phyloP scores from a whole-genome alignment of 2,888 invertebrate species.

The Cantharis nigra region DNA sequence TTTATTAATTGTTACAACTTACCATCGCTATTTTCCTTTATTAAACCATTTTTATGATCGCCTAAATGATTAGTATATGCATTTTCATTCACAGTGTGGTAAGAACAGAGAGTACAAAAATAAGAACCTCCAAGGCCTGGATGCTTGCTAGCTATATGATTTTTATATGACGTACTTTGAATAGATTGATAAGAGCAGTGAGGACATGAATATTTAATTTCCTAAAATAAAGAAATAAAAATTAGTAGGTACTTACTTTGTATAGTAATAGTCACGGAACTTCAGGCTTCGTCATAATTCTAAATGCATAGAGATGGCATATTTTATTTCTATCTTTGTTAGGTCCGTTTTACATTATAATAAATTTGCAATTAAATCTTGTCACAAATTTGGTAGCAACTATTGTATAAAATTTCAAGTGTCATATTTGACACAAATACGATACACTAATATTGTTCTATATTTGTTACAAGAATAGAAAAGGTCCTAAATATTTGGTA shows the following conservation, averaged over 20 bases:
- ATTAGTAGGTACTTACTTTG: neutral
- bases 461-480: too few species aligned
- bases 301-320: too few species aligned
- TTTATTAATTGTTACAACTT: neutral
- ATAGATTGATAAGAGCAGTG: constrained; percentile 72
- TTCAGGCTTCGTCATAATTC: too few species aligned
- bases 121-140: constrained; percentile 59
- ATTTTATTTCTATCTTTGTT: too few species aligned
- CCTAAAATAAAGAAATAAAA: constrained; percentile 37
- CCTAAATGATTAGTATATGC: constrained; percentile 60
- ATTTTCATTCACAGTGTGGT: constrained; percentile 63
- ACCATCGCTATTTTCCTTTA: constrained; percentile 37
- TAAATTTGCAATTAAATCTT: too few species aligned
- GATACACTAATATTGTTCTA: too few species aligned
- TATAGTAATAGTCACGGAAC: too few species aligned
- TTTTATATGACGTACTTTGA: constrained; percentile 70
- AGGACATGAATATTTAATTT: constrained; percentile 62
- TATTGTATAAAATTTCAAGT: too few species aligned
- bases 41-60: constrained; percentile 60
- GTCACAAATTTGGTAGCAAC: too few species aligned
- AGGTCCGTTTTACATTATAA: too few species aligned
- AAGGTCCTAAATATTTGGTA: too few species aligned
- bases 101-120: constrained; percentile 61
- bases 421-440: too few species aligned
- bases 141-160: constrained; percentile 62